phyloP scores from a whole-genome alignment of 2,797 vertebrate species.

The Oreochromis grahami region DNA sequence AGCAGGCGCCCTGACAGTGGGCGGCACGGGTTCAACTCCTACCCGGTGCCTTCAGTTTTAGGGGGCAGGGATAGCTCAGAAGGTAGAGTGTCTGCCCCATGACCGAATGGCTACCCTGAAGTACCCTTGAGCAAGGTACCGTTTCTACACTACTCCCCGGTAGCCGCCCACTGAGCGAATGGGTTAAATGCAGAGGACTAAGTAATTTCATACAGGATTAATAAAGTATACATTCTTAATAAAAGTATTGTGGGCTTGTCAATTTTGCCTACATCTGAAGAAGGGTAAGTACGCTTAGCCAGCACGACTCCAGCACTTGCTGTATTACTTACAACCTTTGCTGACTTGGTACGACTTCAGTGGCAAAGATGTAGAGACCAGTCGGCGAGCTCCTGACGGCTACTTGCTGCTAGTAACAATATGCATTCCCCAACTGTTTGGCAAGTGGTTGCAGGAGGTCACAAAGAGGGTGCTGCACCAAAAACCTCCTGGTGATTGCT shows the following conservation, averaged over 20 bases:
- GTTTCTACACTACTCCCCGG: rapidly evolving
- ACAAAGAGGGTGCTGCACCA: not conserved
- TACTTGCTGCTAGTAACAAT: rapidly evolving
- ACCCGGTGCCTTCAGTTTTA: not conserved
- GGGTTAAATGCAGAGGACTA: not conserved
- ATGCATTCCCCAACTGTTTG: not conserved
- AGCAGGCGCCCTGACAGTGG: not conserved
- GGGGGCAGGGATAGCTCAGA: not conserved
- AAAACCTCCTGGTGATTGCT: not conserved
- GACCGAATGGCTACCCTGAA: not conserved
- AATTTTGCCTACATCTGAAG: not conserved
- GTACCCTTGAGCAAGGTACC: not conserved
- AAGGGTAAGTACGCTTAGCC: not conserved
- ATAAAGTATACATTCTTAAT: not conserved
- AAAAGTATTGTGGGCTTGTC: not conserved
- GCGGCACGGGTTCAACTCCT: rapidly evolving
- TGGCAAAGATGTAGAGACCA: not conserved
- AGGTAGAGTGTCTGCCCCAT: not conserved
- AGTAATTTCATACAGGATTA: not conserved
- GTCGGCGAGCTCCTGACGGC: not conserved
- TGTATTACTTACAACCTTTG: not conserved
- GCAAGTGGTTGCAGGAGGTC: not conserved
- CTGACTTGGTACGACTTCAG: not conserved
- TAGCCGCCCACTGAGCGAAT: not conserved
- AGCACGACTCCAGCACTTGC: not conserved